A percentile compares a stretch with the other conserved stretches of the same genome.
These are phyloP conservation scores for Panthera leo DNA, from an alignment of 2,113 vertebrate species.

Conservation along the genomic window DNA sequence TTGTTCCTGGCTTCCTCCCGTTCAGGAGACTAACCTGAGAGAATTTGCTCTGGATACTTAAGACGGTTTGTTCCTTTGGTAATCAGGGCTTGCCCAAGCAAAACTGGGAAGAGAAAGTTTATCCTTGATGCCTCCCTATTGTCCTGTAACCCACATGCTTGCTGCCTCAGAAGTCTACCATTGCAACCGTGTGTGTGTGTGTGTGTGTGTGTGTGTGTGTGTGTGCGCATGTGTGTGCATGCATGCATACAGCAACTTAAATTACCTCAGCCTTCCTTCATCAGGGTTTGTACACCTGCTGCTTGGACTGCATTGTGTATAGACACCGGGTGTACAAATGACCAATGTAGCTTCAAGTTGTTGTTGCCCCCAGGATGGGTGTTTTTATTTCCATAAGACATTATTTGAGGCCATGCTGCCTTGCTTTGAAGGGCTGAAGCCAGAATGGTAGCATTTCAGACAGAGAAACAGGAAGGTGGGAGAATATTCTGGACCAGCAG, in stretches of 20 bases:
- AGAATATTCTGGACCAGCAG: not conserved
- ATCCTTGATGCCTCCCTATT: not conserved
- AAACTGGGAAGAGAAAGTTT: not conserved
- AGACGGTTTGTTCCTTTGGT: not conserved
- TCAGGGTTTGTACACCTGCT: not conserved
- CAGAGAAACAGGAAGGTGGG: not conserved
- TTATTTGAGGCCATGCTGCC: not conserved
- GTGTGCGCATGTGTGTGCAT: too few relatives aligned
- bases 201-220: not conserved
- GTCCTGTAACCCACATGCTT: not conserved
- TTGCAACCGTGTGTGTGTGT: not conserved
- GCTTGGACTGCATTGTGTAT: not conserved
- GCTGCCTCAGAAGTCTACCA: not conserved
- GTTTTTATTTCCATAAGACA: not conserved
- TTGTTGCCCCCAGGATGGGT: not conserved
- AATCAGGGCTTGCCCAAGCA: not conserved
- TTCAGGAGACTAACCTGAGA: not conserved
- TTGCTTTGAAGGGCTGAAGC: not conserved
- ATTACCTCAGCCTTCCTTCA: not conserved
- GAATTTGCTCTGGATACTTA: not conserved
- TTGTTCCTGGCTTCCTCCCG: not conserved
- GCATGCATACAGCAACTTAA: not conserved
- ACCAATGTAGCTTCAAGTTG: not conserved
- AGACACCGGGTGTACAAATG: not conserved
- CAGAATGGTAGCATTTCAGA: not conserved